Base-by-base conservation (phyloP, 2,888 invertebrate species). In the Lithophane ornitopus region DNA sequence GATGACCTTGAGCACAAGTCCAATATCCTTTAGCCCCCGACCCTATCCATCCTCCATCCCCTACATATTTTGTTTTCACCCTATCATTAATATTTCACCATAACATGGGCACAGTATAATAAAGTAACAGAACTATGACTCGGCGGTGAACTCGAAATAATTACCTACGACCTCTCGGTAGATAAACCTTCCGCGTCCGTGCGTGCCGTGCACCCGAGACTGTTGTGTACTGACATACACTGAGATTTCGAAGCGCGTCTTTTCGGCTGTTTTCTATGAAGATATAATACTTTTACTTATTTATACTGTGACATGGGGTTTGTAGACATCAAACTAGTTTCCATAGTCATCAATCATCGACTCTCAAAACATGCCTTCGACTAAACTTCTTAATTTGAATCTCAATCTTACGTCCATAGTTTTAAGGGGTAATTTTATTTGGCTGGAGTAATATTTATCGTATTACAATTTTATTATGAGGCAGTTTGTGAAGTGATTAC, bases 291-390 rank as follows among this genome's bases (percentile, higher is more conserved):
- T 34, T 4, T 34, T 75, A 85, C 76, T 80, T 72, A 83, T 76
- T 83, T 74, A 78, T 39, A 68, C 74, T 76, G 75, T 79, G 63
- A 85, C 59, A 80, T 56, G 63, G 39, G 63, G 61, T 63, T 66
- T 71, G n/a, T 14, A 61, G 61, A 63, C 79, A 84, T 84, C 72
- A 70, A 76, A 84, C 74, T 84, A 67, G 11, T 63, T 74, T 61
- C 63, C 71, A 58, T 54, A 22, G 67, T 76, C 82, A 87, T 87
- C 80, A 88, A 87, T 87, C 86, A 87, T 77, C n/a, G 28, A 22
- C 70, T 74, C 67, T 59, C 76, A 87, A 74, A 82, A 87, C 84
- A 81, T 49, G 69, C 66, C 14, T 19, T 52, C 63, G 0, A 66
- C 26, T n/a, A 41, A 68, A 70, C 39, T 70, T 34, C 58, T 52